phyloP scores from a whole-genome alignment of 2,113 vertebrate genomes.

The Rhabdornis inornatus region DNA sequence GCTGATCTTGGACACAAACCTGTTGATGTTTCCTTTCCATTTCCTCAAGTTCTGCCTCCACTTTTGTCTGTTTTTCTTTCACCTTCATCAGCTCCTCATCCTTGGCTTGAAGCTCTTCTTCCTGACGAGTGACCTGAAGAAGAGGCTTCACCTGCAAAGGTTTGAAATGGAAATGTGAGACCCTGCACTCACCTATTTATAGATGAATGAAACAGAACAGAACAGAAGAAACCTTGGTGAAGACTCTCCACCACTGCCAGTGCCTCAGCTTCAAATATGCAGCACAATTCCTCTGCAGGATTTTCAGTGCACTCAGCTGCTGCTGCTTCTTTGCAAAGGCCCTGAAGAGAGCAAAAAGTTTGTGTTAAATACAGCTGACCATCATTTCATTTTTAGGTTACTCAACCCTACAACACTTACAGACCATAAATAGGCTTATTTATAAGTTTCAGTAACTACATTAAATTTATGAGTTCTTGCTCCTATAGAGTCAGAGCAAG shows the following conservation, averaged over 20 bases:
- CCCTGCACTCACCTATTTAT: neutral
- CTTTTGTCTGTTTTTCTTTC: constrained; percentile 93
- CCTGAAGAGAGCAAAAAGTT: constrained; percentile 60
- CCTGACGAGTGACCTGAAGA: constrained; percentile 95
- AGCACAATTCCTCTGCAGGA: constrained; percentile 96
- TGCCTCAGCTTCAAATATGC: constrained; percentile 94
- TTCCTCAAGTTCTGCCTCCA: constrained; percentile 92
- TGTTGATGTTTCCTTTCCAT: constrained; percentile 97
- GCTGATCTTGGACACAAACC: constrained; percentile 67
- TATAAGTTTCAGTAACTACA: neutral
- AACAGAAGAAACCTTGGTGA: constrained; percentile 85
- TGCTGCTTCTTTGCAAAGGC: constrained; percentile 98
- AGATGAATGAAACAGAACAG: neutral
- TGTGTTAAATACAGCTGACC: neutral
- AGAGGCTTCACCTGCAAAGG: constrained; percentile 91
- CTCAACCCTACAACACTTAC: neutral
- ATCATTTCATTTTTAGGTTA: neutral
- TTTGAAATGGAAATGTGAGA: neutral
- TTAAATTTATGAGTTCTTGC: neutral
- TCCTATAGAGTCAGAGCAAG: neutral
- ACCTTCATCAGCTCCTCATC: constrained; percentile 96
- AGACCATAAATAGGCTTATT: neutral
- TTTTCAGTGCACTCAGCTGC: constrained; percentile 94
- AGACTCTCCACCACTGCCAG: constrained; percentile 99
- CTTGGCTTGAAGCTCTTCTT: constrained; percentile 96